Percentiles rank a stretch among this genome's conserved stretches.
These are phyloP conservation scores for Brachionus koreanus DNA, from an alignment of 1,140 invertebrate species.

Conservation along the genomic window DNA sequence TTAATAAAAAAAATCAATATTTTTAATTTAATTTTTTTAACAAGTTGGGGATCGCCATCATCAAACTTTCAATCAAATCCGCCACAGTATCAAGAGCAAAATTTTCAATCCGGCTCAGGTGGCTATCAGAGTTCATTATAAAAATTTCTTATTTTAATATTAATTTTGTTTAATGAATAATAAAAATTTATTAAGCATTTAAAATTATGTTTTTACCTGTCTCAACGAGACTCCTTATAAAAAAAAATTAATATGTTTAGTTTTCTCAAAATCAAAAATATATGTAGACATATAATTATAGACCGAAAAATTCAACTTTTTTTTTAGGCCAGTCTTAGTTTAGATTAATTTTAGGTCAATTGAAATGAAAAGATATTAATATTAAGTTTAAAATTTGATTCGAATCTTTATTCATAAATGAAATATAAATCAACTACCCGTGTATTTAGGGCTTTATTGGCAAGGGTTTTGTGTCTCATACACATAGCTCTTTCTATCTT, in stretches of 20 bases:
- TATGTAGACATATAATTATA: not conserved
- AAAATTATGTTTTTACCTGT: conserved; percentile 9
- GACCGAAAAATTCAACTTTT: not conserved
- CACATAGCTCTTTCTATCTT: conserved; percentile 37
- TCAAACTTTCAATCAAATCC: not conserved
- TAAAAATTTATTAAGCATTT: not conserved
- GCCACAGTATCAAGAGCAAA: not conserved
- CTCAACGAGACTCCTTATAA: not conserved
- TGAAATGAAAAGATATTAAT: not conserved
- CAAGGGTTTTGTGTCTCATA: not conserved
- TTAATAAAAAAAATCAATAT: not conserved
- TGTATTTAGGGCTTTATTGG: conserved; percentile 12
- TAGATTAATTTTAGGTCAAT: not conserved
- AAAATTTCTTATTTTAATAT: not conserved
- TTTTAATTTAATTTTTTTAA: not conserved
- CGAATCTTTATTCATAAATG: not conserved
- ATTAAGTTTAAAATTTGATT: not conserved
- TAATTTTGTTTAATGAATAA: not conserved
- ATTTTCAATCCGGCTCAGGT: not conserved
- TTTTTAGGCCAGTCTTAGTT: not conserved
- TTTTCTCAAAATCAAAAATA: not conserved
- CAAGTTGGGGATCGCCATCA: not conserved
- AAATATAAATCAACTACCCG: conserved; percentile 23
- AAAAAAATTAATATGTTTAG: not conserved
- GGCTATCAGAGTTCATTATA: not conserved